A percentile compares a stretch with the other conserved stretches of the same genome.
Conservation (phyloP, 2,113 vertebrate genomes). For the Calidris pugnax region DNA sequence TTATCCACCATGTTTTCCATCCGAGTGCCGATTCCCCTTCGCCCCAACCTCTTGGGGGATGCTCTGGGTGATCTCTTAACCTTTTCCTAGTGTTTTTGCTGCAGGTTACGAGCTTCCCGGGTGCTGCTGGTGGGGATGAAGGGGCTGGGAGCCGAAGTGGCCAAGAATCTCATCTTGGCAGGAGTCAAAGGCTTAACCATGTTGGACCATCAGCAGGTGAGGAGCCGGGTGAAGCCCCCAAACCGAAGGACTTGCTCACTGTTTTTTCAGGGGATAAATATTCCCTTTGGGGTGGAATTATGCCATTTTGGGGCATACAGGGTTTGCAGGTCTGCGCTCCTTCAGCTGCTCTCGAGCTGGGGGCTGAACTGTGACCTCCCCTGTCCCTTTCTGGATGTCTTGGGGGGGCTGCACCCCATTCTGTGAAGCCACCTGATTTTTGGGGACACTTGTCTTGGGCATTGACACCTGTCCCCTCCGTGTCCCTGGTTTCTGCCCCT, state of each 20-base stretch:
- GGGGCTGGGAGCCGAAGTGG: slow-evolving; percentile 91
- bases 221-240: not conserved
- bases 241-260: not conserved
- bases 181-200: slow-evolving; percentile 91
- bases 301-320: not conserved
- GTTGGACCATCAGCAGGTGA: slow-evolving; percentile 89
- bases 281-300: too few relatives aligned
- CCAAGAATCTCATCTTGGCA: slow-evolving; percentile 93
- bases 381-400: too few relatives aligned
- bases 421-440: not conserved
- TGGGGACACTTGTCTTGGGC: not conserved
- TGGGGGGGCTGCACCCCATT: too few relatives aligned
- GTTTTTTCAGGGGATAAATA: not conserved
- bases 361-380: too few relatives aligned
- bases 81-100: not conserved
- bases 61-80: too few relatives aligned
- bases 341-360: fast-evolving
- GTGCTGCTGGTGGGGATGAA: slow-evolving; percentile 89
- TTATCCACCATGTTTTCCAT: not conserved
- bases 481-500: not conserved
- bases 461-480: fast-evolving
- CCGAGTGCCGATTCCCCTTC: not conserved
- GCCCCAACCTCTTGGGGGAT: fast-evolving
- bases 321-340: not conserved
- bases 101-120: slow-evolving; percentile 85